These are phyloP conservation scores for Chirona hameri DNA, from an alignment of 2,888 invertebrate species.

Conservation along the genomic window DNA sequence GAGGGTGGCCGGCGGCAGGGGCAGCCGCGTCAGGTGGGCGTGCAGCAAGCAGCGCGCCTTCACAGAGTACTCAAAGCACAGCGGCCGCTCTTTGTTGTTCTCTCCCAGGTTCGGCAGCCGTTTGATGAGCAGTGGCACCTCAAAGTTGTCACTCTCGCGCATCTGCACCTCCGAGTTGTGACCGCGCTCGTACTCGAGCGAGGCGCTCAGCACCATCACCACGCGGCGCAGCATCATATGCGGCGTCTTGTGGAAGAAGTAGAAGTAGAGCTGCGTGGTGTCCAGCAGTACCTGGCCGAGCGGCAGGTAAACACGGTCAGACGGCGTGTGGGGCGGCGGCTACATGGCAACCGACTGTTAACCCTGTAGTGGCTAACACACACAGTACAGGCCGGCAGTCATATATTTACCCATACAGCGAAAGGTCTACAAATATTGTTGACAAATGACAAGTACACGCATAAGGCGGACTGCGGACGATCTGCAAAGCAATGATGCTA, in stretches of 20 bases:
- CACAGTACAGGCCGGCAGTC: not conserved
- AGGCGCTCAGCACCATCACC: conserved; percentile 93
- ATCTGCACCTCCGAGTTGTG: conserved; percentile 93
- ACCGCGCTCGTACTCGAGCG: conserved; percentile 90
- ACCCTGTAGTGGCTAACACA: too few relatives aligned
- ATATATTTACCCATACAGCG: not conserved
- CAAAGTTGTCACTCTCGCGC: conserved; percentile 87
- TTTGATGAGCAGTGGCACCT: conserved; percentile 89
- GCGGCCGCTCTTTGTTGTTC: conserved; percentile 91
- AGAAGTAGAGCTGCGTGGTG: conserved; percentile 95
- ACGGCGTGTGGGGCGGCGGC: not conserved
- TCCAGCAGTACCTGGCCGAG: conserved; percentile 71
- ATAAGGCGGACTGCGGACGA: too few relatives aligned
- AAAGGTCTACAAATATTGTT: too few relatives aligned
- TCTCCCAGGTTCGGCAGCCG: conserved; percentile 87
- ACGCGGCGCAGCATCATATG: conserved; percentile 92
- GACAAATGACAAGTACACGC: too few relatives aligned
- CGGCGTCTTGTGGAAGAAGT: conserved; percentile 92
- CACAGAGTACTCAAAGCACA: conserved; percentile 83
- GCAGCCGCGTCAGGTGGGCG: conserved; percentile 85
- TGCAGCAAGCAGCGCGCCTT: conserved; percentile 88
- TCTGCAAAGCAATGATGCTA: too few relatives aligned
- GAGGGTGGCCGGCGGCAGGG: conserved; percentile 68
- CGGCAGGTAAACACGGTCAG: not conserved
- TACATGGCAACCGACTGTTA: too few relatives aligned